Evolutionary conservation across 2,888 invertebrate genomes (phyloP).

Genomic region (Nezara viridula): DNA sequence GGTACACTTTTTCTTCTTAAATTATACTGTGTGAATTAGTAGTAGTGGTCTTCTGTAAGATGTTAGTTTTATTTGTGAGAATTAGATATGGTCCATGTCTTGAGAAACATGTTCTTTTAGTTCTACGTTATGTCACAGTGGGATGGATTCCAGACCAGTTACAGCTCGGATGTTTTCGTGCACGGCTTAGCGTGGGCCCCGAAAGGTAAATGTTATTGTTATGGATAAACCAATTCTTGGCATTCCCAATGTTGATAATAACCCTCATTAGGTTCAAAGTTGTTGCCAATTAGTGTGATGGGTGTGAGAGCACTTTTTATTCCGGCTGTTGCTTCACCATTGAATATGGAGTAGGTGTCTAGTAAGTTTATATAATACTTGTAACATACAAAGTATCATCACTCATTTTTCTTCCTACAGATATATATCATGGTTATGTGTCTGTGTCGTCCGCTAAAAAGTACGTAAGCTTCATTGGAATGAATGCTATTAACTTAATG

Average conservation of each 20-base stretch:
- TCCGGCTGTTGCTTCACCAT: neutral
- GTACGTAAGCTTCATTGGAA: too few relatives aligned
- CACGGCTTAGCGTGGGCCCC: neutral
- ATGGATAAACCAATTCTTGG: neutral
- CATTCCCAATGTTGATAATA: neutral
- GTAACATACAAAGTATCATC: neutral
- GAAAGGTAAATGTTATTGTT: neutral
- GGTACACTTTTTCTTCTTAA: too few relatives aligned
- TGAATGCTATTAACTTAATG: too few relatives aligned
- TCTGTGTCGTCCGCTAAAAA: too few relatives aligned
- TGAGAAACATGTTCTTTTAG: neutral
- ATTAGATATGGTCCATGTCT: neutral
- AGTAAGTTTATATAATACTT: neutral
- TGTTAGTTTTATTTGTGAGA: too few relatives aligned
- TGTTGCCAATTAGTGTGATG: neutral
- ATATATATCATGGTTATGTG: too few relatives aligned
- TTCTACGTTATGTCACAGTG: neutral
- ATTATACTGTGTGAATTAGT: too few relatives aligned
- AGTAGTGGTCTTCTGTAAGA: too few relatives aligned
- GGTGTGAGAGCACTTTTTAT: neutral
- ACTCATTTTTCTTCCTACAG: neutral
- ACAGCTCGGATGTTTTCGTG: neutral
- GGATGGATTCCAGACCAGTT: neutral
- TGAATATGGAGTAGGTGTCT: conserved; percentile 8
- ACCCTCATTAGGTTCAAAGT: neutral